A percentile compares a stretch with the other conserved stretches of the same genome.
phyloP scores from a whole-genome alignment of 1,140 invertebrate species.

The Brachionus rotundiformis region DNA sequence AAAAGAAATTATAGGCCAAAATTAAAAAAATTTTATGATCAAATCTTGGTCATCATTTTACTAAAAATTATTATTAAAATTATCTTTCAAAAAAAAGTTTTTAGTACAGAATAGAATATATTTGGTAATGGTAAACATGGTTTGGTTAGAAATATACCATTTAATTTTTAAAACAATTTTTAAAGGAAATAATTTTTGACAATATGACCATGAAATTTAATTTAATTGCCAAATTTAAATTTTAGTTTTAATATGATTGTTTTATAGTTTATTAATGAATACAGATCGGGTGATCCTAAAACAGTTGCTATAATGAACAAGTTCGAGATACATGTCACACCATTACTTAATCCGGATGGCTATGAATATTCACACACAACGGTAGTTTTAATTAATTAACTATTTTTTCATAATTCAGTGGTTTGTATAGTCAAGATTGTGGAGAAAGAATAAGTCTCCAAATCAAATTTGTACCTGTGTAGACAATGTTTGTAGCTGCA shows the following conservation, averaged over 20 bases:
- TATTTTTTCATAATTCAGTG: not conserved
- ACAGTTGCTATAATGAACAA: constrained; percentile 9
- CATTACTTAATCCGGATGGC: constrained; percentile 52
- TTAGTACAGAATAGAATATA: no score
- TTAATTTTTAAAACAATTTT: no score
- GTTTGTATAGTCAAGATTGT: constrained; percentile 36
- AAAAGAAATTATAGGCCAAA: no score
- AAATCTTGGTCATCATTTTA: no score
- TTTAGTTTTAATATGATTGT: not conserved
- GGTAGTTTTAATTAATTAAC: not conserved
- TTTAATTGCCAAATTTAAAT: no score
- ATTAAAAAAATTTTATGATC: not conserved
- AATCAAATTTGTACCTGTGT: not conserved
- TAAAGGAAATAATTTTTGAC: no score
- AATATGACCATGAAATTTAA: no score
- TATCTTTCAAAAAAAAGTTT: no score
- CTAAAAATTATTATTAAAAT: no score
- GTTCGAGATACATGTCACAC: constrained; percentile 44
- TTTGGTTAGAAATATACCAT: no score
- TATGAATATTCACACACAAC: constrained; percentile 45
- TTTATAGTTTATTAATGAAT: constrained; percentile 39
- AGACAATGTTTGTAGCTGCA: no score
- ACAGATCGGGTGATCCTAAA: constrained; percentile 18
- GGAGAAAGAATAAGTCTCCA: constrained; percentile 53
- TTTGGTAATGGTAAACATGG: no score